Evolutionary conservation across 1,140 invertebrate species (phyloP).

Genomic region (Steinernema feltiae): DNA sequence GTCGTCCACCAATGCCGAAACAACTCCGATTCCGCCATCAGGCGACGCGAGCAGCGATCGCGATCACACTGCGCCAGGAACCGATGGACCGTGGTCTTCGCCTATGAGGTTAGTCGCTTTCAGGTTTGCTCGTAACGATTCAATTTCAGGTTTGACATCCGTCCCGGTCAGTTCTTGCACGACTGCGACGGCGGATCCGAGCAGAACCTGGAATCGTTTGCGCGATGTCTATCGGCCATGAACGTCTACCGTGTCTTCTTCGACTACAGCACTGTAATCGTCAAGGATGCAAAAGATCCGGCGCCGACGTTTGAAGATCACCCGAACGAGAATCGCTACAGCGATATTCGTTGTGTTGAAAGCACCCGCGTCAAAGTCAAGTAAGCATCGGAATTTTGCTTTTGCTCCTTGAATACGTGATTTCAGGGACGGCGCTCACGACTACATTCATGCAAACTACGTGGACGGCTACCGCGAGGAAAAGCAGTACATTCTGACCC

Average conservation of each 20-base stretch:
- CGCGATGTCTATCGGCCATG: conserved; percentile 25
- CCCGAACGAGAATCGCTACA: conserved; percentile 34
- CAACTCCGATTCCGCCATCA: background rate
- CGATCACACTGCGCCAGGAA: background rate
- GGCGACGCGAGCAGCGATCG: background rate
- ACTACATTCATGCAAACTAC: conserved; percentile 44
- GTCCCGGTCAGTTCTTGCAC: conserved; percentile 28
- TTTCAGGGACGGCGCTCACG: conserved; percentile 29
- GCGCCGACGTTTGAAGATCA: conserved; percentile 33
- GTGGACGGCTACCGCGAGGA: conserved; percentile 42
- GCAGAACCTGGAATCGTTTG: conserved; percentile 1
- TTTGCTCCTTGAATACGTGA: background rate
- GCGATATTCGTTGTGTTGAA: conserved; percentile 34
- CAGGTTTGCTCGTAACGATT: background rate
- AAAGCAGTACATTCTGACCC: conserved; percentile 40
- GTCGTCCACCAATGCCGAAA: conserved; percentile 7
- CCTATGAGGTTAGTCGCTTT: background rate
- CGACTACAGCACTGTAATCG: conserved; percentile 36
- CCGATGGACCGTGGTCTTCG: background rate
- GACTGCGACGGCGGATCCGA: conserved; percentile 17
- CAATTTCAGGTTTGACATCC: conserved; percentile 13
- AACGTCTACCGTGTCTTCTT: conserved; percentile 41
- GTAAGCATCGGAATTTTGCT: conserved; percentile 8
- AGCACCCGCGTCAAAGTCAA: conserved; percentile 30
- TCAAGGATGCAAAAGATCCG: conserved; percentile 31